Evolutionary conservation across 2,888 invertebrate species (phyloP).

Genomic region (Ryuthela nishihirai): DNA sequence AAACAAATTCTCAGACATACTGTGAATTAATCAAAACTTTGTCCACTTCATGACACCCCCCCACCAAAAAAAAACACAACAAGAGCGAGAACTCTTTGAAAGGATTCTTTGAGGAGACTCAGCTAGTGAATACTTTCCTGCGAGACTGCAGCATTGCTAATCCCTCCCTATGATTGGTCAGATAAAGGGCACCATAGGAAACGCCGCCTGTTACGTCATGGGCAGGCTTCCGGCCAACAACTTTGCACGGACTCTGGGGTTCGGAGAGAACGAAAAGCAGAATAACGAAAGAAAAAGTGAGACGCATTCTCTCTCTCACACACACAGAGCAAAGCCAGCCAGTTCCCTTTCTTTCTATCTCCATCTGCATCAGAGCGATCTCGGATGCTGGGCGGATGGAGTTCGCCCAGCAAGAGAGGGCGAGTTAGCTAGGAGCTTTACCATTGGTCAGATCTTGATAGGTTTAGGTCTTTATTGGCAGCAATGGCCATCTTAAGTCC

Average conservation of each 20-base stretch:
- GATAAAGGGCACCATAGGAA: slow-evolving; percentile 2
- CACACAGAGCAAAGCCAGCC: too few species aligned
- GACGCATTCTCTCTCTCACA: too few species aligned
- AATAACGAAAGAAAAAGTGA: not conserved
- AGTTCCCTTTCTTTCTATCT: too few species aligned
- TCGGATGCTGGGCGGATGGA: not conserved
- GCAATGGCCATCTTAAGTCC: slow-evolving; percentile 36
- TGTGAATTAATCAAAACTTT: too few species aligned
- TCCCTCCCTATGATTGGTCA: not conserved
- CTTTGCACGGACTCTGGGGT: not conserved
- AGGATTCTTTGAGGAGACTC: too few species aligned
- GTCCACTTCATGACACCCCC: too few species aligned
- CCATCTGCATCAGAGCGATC: slow-evolving; percentile 22
- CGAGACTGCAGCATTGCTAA: not conserved
- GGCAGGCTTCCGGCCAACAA: slow-evolving; percentile 8
- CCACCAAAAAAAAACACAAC: too few species aligned
- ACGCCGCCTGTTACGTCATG: slow-evolving; percentile 4
- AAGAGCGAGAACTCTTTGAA: too few species aligned
- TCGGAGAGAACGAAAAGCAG: not conserved
- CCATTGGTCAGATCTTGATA: slow-evolving; percentile 31
- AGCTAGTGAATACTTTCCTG: too few species aligned
- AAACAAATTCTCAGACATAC: too few species aligned
- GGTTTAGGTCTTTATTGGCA: slow-evolving; percentile 35
- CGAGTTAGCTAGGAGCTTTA: slow-evolving; percentile 13
- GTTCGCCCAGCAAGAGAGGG: not conserved